A percentile compares a stretch with the other conserved stretches of the same genome.
These are phyloP conservation scores for Lypha dubia DNA, from an alignment of 2,888 invertebrate genomes.

Conservation along the genomic window DNA sequence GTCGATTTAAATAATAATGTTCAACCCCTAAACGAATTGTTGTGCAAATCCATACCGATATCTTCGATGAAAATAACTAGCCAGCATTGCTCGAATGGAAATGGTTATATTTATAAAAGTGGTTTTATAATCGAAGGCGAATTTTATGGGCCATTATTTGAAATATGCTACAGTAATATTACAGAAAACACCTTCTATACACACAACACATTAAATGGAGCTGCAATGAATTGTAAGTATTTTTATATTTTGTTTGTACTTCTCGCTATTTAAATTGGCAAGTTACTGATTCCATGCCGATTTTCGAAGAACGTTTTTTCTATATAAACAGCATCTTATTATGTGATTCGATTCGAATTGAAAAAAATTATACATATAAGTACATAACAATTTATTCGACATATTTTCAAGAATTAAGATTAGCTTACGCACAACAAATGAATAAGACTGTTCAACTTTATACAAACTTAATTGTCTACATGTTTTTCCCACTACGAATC, in stretches of 20 bases:
- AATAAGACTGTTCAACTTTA: too few species aligned
- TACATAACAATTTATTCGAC: too few species aligned
- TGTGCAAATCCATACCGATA: constrained; percentile 71
- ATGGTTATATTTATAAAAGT: constrained; percentile 74
- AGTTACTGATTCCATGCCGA: background rate
- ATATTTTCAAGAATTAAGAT: too few species aligned
- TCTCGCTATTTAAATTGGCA: background rate
- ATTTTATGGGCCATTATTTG: constrained; percentile 64
- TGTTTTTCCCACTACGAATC: too few species aligned
- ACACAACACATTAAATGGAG: constrained; percentile 81
- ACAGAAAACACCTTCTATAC: constrained; percentile 81
- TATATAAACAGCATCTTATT: too few species aligned
- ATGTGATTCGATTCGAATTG: too few species aligned
- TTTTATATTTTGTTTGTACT: background rate
- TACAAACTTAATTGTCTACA: too few species aligned
- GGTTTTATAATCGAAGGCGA: constrained; percentile 73
- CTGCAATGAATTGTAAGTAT: constrained; percentile 81
- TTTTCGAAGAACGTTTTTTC: background rate
- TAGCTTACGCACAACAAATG: too few species aligned
- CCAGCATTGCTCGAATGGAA: constrained; percentile 74
- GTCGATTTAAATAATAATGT: constrained; percentile 62
- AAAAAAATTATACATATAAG: too few species aligned
- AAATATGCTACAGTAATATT: constrained; percentile 64
- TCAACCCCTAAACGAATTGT: constrained; percentile 46
- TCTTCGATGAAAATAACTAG: constrained; percentile 76